Conservation (phyloP, 2,888 invertebrate species). For the Aethes cnicana region DNA sequence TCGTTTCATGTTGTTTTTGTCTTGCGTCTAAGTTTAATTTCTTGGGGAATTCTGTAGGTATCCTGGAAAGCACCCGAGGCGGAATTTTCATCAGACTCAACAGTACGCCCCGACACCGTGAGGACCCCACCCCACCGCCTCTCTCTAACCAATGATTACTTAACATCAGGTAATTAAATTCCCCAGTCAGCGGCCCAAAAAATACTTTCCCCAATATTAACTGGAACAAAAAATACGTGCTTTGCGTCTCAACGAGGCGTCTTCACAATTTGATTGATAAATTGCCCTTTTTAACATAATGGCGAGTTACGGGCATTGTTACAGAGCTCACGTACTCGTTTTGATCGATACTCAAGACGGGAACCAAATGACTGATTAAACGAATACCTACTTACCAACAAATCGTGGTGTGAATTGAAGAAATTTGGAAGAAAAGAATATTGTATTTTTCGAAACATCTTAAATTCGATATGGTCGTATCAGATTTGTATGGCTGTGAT, state of each 20-base stretch:
- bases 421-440: conserved; percentile 33
- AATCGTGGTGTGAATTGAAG: too few species aligned
- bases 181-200: background rate
- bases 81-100: conserved; percentile 69
- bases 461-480: too few species aligned
- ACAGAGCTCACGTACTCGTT: conserved; percentile 21
- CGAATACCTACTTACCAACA: background rate
- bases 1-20: too few species aligned
- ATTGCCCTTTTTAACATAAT: conserved; percentile 31
- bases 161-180: conserved; percentile 73
- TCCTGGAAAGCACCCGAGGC: conserved; percentile 78
- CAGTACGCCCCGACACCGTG: conserved; percentile 61
- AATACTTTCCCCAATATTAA: conserved; percentile 17
- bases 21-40: too few species aligned
- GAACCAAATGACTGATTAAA: conserved; percentile 16
- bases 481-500: too few species aligned
- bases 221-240: conserved; percentile 29
- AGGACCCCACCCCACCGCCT: conserved; percentile 70
- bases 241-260: conserved; percentile 21
- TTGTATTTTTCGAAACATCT: too few species aligned
- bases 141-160: conserved; percentile 78
- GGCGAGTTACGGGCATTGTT: conserved; percentile 24
- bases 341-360: conserved; percentile 18
- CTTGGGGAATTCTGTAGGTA: conserved; percentile 55
- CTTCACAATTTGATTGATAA: conserved; percentile 32